Conservation (phyloP, 2,888 invertebrate genomes). For the Eugnorisma glareosa region DNA sequence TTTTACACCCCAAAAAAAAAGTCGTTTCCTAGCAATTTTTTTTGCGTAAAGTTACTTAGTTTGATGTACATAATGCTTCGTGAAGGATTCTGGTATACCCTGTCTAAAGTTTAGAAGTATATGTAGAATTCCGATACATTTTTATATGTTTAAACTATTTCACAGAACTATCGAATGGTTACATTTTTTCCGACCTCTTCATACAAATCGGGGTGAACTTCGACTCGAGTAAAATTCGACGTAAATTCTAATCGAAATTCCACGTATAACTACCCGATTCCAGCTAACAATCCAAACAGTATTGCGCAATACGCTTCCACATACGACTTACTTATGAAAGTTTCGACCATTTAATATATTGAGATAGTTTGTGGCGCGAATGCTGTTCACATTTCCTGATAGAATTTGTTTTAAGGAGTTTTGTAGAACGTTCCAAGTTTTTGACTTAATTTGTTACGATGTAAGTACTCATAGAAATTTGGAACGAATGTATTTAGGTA, state of each 20-base stretch:
- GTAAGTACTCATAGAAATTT: neutral
- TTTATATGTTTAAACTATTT: neutral
- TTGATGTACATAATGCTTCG: too few species aligned
- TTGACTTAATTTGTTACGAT: constrained; percentile 9
- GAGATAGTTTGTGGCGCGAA: constrained; percentile 40
- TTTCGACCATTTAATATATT: constrained; percentile 55
- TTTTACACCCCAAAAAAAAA: too few species aligned
- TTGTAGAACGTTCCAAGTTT: constrained; percentile 10
- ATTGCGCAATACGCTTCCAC: constrained; percentile 32
- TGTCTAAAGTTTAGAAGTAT: too few species aligned
- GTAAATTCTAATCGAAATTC: too few species aligned
- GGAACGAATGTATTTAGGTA: neutral
- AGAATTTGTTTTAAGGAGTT: constrained; percentile 40
- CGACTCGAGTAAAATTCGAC: neutral
- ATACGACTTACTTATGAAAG: constrained; percentile 33
- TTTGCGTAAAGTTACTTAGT: too few species aligned
- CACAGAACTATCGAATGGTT: neutral
- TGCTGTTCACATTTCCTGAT: constrained; percentile 37
- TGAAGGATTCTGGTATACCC: too few species aligned
- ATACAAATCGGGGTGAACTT: neutral
- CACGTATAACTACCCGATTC: too few species aligned
- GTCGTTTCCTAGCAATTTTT: too few species aligned
- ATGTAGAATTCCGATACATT: too few species aligned
- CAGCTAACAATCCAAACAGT: neutral
- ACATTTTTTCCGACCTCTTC: neutral